A percentile compares a stretch with the other conserved stretches of the same genome.
These are phyloP conservation scores for Nesospiza acunhae DNA, from an alignment of 2,113 vertebrate species.

Conservation along the genomic window DNA sequence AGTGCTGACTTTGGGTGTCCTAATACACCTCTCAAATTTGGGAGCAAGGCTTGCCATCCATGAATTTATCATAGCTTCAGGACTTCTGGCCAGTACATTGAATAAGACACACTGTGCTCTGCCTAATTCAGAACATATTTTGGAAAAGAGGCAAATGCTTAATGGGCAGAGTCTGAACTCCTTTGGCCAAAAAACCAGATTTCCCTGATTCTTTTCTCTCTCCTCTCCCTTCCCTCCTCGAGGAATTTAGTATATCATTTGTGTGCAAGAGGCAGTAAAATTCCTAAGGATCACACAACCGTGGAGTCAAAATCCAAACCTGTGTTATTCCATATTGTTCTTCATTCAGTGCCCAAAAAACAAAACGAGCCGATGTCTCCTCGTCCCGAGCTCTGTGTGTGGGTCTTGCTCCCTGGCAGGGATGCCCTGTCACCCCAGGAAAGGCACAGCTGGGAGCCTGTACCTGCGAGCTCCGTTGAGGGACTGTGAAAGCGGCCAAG, in stretches of 20 bases:
- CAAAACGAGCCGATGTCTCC: background rate
- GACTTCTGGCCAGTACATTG: background rate
- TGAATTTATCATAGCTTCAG: background rate
- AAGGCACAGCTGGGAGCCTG: background rate
- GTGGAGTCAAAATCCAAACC: background rate
- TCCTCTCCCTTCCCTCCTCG: background rate
- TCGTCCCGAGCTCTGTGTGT: background rate
- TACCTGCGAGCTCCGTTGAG: background rate
- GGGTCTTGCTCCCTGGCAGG: background rate
- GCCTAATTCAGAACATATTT: conserved; percentile 33
- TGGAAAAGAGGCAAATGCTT: background rate
- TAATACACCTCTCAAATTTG: background rate
- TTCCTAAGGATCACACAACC: background rate
- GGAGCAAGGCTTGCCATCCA: background rate
- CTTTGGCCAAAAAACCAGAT: background rate
- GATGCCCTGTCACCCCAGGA: background rate
- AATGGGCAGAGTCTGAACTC: background rate
- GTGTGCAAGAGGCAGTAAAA: background rate
- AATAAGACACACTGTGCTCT: background rate
- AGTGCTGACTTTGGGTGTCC: background rate
- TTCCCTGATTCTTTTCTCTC: background rate
- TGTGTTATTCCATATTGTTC: accelerated
- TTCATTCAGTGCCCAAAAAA: background rate
- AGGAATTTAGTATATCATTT: background rate
- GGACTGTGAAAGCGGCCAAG: accelerated